Conservation (phyloP, 2,113 vertebrate species). For the Odobenus rosmarus region DNA sequence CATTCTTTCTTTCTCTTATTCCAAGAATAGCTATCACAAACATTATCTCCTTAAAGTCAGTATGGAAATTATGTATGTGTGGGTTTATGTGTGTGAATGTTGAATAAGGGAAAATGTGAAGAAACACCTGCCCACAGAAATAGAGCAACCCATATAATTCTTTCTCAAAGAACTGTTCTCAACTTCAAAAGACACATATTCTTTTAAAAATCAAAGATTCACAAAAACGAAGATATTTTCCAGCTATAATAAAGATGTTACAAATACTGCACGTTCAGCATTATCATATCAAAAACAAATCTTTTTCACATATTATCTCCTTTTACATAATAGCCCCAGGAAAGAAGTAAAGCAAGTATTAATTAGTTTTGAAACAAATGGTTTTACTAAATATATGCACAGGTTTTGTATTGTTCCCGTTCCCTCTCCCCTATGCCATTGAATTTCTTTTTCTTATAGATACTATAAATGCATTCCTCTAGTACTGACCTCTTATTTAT, state of each 20-base stretch:
- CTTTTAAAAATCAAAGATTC: not conserved
- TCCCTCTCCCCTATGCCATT: not conserved
- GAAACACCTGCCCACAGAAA: not conserved
- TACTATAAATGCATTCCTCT: not conserved
- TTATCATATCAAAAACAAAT: not conserved
- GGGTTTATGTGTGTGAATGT: not conserved
- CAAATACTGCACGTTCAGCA: not conserved
- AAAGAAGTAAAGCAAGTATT: not conserved
- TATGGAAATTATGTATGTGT: not conserved
- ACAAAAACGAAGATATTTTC: conserved; percentile 25
- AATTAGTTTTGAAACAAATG: not conserved
- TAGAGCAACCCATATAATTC: not conserved
- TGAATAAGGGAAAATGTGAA: not conserved
- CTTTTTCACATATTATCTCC: not conserved
- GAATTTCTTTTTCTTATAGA: not conserved
- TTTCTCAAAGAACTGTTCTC: not conserved
- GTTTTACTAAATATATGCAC: not conserved
- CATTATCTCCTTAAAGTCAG: not conserved
- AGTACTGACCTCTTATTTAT: not conserved
- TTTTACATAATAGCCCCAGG: not conserved
- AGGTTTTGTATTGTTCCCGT: not conserved
- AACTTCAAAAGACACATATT: not conserved
- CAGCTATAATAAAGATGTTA: not conserved
- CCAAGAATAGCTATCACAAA: conserved; percentile 22
- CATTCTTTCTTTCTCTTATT: not conserved